Percentiles rank a stretch among this genome's conserved stretches.
Conservation (phyloP, 2,888 invertebrate species). For the Tineola bisselliella region DNA sequence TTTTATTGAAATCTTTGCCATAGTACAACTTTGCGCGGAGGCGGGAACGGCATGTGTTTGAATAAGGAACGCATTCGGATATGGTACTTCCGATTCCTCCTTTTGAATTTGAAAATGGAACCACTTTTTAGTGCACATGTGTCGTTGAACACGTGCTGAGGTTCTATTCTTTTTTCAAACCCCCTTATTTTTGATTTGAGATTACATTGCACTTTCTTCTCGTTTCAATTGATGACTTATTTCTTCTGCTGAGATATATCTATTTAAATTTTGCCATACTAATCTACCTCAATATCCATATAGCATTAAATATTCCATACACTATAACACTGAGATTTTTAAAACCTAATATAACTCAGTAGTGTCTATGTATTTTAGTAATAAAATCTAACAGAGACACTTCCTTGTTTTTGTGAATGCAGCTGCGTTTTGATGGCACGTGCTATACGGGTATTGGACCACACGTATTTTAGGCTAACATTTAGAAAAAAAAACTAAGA, state of each 20-base stretch:
- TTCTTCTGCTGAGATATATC: too few species aligned
- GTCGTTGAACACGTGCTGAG: conserved; percentile 37
- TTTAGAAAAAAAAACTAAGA: too few species aligned
- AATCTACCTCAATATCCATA: too few species aligned
- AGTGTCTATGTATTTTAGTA: conserved; percentile 22
- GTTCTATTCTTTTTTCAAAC: conserved; percentile 2
- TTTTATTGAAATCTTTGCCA: conserved; percentile 15
- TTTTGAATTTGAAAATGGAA: conserved; percentile 30
- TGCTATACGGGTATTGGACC: conserved; percentile 34
- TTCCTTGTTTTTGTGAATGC: conserved; percentile 48
- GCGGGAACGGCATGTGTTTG: conserved; percentile 33
- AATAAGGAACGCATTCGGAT: conserved; percentile 34
- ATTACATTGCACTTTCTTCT: neutral
- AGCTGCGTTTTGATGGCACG: conserved; percentile 47
- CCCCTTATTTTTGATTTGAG: neutral
- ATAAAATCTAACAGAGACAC: conserved; percentile 19
- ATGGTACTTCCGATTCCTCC: conserved; percentile 43
- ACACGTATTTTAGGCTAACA: conserved; percentile 20
- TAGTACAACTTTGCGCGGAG: conserved; percentile 23
- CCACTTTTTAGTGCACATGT: conserved; percentile 35
- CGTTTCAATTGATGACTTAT: too few species aligned
- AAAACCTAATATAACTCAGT: neutral
- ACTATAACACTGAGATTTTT: too few species aligned
- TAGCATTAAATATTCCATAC: too few species aligned
- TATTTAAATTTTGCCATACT: too few species aligned